phyloP scores from a whole-genome alignment of 2,888 invertebrate genomes.

The Lycaena phlaeas region DNA sequence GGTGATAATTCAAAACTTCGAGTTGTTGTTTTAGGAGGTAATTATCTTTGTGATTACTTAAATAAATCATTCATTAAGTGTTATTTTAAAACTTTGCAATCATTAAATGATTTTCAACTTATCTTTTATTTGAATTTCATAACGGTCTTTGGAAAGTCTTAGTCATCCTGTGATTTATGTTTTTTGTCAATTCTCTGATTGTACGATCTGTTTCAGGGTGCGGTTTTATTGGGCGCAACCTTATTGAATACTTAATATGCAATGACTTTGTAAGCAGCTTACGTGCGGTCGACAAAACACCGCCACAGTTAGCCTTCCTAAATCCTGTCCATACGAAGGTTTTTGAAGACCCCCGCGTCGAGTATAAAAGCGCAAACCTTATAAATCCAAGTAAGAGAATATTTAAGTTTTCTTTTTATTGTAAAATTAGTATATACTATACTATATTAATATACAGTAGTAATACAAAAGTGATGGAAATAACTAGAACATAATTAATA shows the following conservation, averaged over 20 bases:
- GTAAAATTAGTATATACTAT: neutral
- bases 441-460: too few relatives aligned
- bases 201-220: constrained; percentile 77
- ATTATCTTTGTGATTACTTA: constrained; percentile 16
- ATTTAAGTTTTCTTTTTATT: neutral
- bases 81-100: neutral
- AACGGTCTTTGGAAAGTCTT: constrained; percentile 53
- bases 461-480: too few relatives aligned
- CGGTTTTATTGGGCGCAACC: constrained; percentile 93
- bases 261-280: constrained; percentile 83
- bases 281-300: constrained; percentile 92
- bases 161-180: constrained; percentile 48
- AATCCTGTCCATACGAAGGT: constrained; percentile 80
- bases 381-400: constrained; percentile 83
- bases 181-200: constrained; percentile 30
- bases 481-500: too few relatives aligned
- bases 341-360: constrained; percentile 83
- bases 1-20: constrained; percentile 63
- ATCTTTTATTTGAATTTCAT: constrained; percentile 31
- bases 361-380: constrained; percentile 93
- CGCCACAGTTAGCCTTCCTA: constrained; percentile 93
- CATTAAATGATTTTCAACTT: too few relatives aligned
- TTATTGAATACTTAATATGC: constrained; percentile 84
- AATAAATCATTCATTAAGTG: neutral
- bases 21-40: constrained; percentile 66